Base-by-base conservation (phyloP, 2,888 invertebrate species). In the Sinelater perroti region DNA sequence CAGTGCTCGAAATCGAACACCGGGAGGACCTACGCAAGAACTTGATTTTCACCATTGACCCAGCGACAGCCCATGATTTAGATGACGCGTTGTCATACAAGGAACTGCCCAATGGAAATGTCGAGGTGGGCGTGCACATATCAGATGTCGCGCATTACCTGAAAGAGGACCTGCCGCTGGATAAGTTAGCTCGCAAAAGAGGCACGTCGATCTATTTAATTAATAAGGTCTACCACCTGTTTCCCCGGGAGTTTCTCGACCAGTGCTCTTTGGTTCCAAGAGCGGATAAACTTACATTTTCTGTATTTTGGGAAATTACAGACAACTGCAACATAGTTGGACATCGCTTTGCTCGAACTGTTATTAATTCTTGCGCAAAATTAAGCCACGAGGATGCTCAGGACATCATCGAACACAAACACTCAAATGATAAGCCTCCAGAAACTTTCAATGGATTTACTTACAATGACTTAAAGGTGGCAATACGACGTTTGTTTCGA, bases 11-110 rank as follows among this genome's bases (percentile, higher is more conserved):
- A 72, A 8, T 24, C 30, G 78, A 79, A 57, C 71, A 78, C 54
- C 81, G 87, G 38, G 83, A 83, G 71, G 89, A 88, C 73, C 83
- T 87, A 67, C 83, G 90, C 30, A 79, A 83, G 8, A 81, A 88
- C 56, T 95, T 94, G 72, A 82, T 97, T 51, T 97, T 97, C 72
- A 95, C 97, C 0, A 96, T 98, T 65, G 97, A 98, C 81, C 97
- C 97, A 2, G 79, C 84, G 20, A 94, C 93, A 38, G 96, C 97
- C 2, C 82, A 91, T 49, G 97, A 98, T 80, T 83, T 98, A 70
- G 97, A 98, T 75, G 97, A 98, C 80, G 97, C 97, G 0, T 79
- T 98, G 4, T 95, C 95, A 6, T 90, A 91, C 67, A 86, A 84
- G 68, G 74, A 79, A 62, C 76, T 95, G 18, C 81, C 83, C 1